phyloP scores from a whole-genome alignment of 2,797 vertebrate genomes.

The Sebastes cheni region DNA sequence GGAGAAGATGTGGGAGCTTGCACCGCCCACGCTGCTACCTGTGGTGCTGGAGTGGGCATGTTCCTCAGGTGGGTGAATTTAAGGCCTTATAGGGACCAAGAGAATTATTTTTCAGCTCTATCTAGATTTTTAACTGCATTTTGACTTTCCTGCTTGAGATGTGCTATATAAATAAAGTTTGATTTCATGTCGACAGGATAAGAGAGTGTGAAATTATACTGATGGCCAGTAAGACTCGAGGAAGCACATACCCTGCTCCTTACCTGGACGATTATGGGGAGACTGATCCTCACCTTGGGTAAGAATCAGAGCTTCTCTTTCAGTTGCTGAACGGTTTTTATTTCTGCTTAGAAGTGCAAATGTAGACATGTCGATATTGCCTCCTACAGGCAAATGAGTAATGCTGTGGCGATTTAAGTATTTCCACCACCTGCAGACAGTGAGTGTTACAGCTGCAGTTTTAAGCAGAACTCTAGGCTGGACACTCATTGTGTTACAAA shows the following conservation, averaged over 20 bases:
- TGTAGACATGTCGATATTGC: not conserved
- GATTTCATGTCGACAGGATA: conserved; percentile 82
- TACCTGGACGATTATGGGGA: conserved; percentile 99
- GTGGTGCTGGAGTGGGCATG: conserved; percentile 96
- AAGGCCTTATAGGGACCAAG: not conserved
- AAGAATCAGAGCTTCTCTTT: conserved; percentile 56
- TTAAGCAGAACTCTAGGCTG: not conserved
- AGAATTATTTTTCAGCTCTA: not conserved
- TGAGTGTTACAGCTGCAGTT: not conserved
- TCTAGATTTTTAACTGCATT: not conserved
- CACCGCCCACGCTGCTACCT: conserved; percentile 91
- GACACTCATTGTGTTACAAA: not conserved
- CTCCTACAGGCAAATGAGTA: not conserved
- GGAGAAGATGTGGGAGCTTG: conserved; percentile 95
- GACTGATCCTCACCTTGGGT: conserved; percentile 96
- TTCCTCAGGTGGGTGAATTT: conserved; percentile 90
- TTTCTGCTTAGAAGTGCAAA: not conserved
- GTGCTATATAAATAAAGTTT: not conserved
- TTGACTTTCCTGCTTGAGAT: not conserved
- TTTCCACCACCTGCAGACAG: not conserved
- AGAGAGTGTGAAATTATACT: conserved; percentile 95
- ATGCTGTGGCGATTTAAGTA: not conserved
- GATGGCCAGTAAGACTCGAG: conserved; percentile 94
- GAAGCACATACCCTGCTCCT: conserved; percentile 93
- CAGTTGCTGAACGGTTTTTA: not conserved